Percentiles rank a stretch among this genome's conserved stretches.
These are phyloP conservation scores for Drosophila siamana DNA, from an alignment of 2,888 invertebrate genomes.

Conservation along the genomic window DNA sequence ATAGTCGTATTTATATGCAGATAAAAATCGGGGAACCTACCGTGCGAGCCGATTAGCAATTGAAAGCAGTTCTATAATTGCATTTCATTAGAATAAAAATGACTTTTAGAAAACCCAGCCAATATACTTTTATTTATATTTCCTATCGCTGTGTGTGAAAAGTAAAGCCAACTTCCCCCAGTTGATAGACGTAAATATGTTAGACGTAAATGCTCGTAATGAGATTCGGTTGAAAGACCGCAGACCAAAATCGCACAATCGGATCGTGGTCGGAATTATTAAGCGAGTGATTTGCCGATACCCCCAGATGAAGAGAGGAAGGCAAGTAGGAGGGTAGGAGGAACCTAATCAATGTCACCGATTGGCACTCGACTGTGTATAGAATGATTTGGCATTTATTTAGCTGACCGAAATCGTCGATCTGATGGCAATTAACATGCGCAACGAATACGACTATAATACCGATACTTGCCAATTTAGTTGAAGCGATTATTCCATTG, in stretches of 20 bases:
- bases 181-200: constrained; percentile 5
- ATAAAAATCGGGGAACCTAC: constrained; percentile 7
- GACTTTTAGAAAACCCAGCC: constrained; percentile 17
- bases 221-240: constrained; percentile 59
- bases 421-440: constrained; percentile 65
- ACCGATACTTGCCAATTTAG: constrained; percentile 59
- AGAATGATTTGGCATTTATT: constrained; percentile 33
- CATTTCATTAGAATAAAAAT: constrained; percentile 18
- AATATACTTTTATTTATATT: constrained; percentile 28
- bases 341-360: constrained; percentile 56
- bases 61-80: constrained; percentile 24
- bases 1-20: neutral
- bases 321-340: neutral
- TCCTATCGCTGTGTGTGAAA: neutral
- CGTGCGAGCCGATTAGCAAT: constrained; percentile 16
- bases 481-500: constrained; percentile 45
- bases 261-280: constrained; percentile 40
- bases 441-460: constrained; percentile 28
- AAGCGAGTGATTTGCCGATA: constrained; percentile 23
- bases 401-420: constrained; percentile 50
- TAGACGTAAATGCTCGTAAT: constrained; percentile 23
- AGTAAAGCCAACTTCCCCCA: constrained; percentile 11
- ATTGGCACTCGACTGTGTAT: constrained; percentile 24
- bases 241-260: constrained; percentile 41
- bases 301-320: neutral